These are phyloP conservation scores for Drosophila monieri DNA, from an alignment of 2,888 invertebrate genomes.

Conservation along the genomic window DNA sequence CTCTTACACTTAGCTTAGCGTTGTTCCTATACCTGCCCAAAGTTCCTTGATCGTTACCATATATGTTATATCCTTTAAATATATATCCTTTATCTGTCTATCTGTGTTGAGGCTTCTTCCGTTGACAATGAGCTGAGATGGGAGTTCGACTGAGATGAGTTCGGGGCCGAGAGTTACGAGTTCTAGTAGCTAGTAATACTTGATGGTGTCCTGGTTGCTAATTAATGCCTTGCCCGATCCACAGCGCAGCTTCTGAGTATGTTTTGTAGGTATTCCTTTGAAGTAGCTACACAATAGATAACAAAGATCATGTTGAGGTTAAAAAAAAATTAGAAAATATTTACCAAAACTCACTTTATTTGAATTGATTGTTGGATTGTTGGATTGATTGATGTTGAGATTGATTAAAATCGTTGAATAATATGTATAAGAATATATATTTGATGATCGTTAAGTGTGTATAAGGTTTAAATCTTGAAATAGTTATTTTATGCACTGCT, in stretches of 20 bases:
- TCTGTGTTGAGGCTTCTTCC: constrained; percentile 31
- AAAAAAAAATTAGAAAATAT: background rate
- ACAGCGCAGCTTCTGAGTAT: constrained; percentile 61
- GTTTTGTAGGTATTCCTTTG: constrained; percentile 47
- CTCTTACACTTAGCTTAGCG: constrained; percentile 66
- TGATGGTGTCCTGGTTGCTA: constrained; percentile 43
- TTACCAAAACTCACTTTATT: constrained; percentile 21
- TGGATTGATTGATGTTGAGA: constrained; percentile 65
- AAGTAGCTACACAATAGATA: constrained; percentile 42
- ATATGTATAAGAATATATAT: constrained; percentile 51
- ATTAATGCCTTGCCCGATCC: constrained; percentile 26
- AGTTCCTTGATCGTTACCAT: constrained; percentile 38
- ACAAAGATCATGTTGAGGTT: background rate
- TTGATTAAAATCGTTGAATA: constrained; percentile 61
- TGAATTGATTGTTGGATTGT: constrained; percentile 60
- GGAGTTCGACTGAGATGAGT: background rate
- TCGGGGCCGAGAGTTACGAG: constrained; percentile 26
- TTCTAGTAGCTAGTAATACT: constrained; percentile 66
- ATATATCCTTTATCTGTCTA: constrained; percentile 17
- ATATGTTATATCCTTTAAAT: constrained; percentile 19
- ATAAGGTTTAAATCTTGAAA: constrained; percentile 45
- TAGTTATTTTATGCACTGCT: constrained; percentile 12
- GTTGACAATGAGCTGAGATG: constrained; percentile 34
- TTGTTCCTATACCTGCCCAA: constrained; percentile 79
- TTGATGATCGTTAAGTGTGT: constrained; percentile 33